Evolutionary conservation across 2,797 vertebrate genomes (phyloP).

Genomic region (Spea hammondii): DNA sequence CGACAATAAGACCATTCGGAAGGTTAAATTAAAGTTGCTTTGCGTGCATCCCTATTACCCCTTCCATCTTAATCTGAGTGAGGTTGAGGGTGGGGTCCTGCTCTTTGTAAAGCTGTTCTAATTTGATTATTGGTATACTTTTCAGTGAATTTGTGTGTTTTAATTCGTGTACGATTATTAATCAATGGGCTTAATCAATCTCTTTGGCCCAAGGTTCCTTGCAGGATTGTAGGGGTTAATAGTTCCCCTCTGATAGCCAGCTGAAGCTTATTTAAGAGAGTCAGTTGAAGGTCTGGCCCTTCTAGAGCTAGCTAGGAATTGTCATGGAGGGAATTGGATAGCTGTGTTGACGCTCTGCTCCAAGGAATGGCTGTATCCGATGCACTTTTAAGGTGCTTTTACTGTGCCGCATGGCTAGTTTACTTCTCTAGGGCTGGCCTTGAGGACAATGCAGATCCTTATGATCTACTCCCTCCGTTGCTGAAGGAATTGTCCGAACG

Average conservation of each 20-base stretch:
- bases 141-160: too few species aligned
- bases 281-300: fast-evolving
- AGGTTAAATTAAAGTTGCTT: too few species aligned
- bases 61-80: too few species aligned
- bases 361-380: slow-evolving; percentile 60
- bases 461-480: slow-evolving; percentile 73
- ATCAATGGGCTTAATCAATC: too few species aligned
- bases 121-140: too few species aligned
- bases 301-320: slow-evolving; percentile 26
- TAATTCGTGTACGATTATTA: too few species aligned
- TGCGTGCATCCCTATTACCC: too few species aligned
- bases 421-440: not conserved
- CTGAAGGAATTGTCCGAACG: slow-evolving; percentile 77
- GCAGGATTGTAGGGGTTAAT: slow-evolving; percentile 21
- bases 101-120: too few species aligned
- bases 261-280: slow-evolving; percentile 65
- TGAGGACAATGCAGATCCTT: slow-evolving; percentile 56
- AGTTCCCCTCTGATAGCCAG: slow-evolving; percentile 36
- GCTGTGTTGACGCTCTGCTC: slow-evolving; percentile 19
- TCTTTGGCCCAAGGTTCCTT: too few species aligned
- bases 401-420: slow-evolving; percentile 58
- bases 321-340: slow-evolving; percentile 48
- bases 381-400: slow-evolving; percentile 59
- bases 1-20: too few species aligned
- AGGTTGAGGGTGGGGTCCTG: too few species aligned